Conservation (phyloP, 2,888 invertebrate species). For the Dynastes maya region DNA sequence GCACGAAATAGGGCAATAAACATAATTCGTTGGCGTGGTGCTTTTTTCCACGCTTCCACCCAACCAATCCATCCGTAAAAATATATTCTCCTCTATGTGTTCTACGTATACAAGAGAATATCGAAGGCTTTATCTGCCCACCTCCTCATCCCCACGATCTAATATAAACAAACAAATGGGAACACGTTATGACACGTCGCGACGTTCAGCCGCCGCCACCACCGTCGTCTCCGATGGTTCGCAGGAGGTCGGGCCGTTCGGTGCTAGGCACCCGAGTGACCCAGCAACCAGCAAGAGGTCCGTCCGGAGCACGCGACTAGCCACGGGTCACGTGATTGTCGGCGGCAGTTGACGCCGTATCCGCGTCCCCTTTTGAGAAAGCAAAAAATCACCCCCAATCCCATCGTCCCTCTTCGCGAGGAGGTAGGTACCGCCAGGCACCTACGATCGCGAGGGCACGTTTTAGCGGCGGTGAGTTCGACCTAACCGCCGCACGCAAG, state of each 20-base stretch:
- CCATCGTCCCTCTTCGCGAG: slow-evolving; percentile 46
- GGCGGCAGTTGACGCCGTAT: slow-evolving; percentile 56
- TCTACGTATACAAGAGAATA: neutral
- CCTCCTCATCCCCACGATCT: neutral
- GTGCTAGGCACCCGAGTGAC: slow-evolving; percentile 65
- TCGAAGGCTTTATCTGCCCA: neutral
- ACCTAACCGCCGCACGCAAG: slow-evolving; percentile 65
- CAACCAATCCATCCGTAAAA: slow-evolving; percentile 34
- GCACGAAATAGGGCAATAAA: slow-evolving; percentile 43
- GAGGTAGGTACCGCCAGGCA: slow-evolving; percentile 62
- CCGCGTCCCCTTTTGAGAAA: neutral
- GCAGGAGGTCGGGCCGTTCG: slow-evolving; percentile 49
- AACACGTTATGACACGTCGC: slow-evolving; percentile 28
- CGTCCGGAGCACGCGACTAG: slow-evolving; percentile 67
- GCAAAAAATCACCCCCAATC: neutral
- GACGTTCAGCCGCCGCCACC: neutral
- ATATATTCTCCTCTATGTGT: slow-evolving; percentile 2
- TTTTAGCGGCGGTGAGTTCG: slow-evolving; percentile 58
- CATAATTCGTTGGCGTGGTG: slow-evolving; percentile 32
- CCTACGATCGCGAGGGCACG: slow-evolving; percentile 50
- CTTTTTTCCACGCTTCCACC: slow-evolving; percentile 20
- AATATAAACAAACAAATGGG: slow-evolving; percentile 37
- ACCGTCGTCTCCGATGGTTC: slow-evolving; percentile 24
- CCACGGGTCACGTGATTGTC: slow-evolving; percentile 68
- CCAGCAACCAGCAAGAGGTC: slow-evolving; percentile 56